These are phyloP conservation scores for Graptemys geographica DNA, from an alignment of 2,797 vertebrate genomes.

Conservation along the genomic window DNA sequence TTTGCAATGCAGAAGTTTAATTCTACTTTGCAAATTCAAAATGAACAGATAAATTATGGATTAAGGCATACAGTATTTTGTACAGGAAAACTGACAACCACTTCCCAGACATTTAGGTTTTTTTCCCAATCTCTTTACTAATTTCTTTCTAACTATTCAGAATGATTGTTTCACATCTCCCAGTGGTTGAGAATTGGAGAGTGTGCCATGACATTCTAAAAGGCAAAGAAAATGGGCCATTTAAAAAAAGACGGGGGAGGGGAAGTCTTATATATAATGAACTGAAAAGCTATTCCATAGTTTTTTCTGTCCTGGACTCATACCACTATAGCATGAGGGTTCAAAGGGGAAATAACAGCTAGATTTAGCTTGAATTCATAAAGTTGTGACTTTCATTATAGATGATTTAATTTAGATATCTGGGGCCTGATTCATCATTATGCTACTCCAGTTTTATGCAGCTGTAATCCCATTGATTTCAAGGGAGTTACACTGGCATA, in stretches of 20 bases:
- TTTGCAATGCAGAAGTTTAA: slow-evolving; percentile 81
- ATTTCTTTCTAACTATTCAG: slow-evolving; percentile 45
- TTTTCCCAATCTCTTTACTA: neutral
- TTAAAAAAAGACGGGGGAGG: neutral
- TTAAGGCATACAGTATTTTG: slow-evolving; percentile 43
- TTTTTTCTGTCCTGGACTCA: neutral
- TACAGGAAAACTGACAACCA: slow-evolving; percentile 4
- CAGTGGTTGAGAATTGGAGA: neutral
- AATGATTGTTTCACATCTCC: slow-evolving; percentile 6
- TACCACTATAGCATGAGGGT: neutral
- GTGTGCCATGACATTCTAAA: neutral
- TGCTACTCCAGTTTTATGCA: neutral
- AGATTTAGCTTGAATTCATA: neutral
- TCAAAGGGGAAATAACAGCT: neutral
- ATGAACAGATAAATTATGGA: slow-evolving; percentile 42
- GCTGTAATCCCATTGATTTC: neutral
- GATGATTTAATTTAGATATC: neutral
- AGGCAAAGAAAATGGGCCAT: neutral
- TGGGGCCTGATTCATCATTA: neutral
- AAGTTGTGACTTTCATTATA: neutral
- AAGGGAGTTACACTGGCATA: neutral
- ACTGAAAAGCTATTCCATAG: neutral
- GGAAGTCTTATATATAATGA: neutral
- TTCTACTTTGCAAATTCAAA: slow-evolving; percentile 75
- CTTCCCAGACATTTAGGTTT: slow-evolving; percentile 3